Evolutionary conservation across 2,888 invertebrate species (phyloP), one percentile per base, ranked within the genome.

Genomic region (Rhamnusium bicolor): DNA sequence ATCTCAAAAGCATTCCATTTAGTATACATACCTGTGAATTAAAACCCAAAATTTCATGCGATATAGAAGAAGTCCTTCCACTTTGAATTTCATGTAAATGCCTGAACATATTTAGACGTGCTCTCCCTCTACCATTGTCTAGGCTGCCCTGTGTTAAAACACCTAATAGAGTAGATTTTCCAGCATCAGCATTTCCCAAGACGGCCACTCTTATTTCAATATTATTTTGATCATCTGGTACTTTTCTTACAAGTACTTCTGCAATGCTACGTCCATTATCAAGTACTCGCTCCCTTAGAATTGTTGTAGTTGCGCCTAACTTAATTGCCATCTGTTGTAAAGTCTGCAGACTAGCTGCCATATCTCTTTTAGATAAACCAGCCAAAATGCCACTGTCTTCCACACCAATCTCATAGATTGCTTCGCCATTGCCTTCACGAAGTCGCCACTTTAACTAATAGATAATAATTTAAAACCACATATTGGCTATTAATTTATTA

Each of bases 341-440:
- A 0, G 98, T 96, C 70, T 91, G 91, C 73, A 99, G 89, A 61
- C 98, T 98, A 1, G 93, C 94, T n/a, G 93, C 91, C 91, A 99
- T 94, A 69, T 98, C 97, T 8, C 92, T 90, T 68, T 93, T 92
- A 0, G 93, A 92, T 5, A 99, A 91, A 2, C 99, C 99, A 8
- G 95, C 92, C 80, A 98, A 89, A 65, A 94, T 91, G 0, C 98
- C 98, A 83, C 94, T 95, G 88, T 97, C 97, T 72, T 96, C 94
- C 1, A 97, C 97, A 0, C 99, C 99, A 62, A 99, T 95, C 88
- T 98, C 98, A 89, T 99, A 99, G 76, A 99, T 96, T 0, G 98
- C 98, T 87, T 97, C 96, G 0, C 99, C 99, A 79, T 97, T 96
- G 27, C 99, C 97, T 88, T 98, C 97, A 0, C 96, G 92, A 8